Percentiles rank a stretch among this genome's conserved stretches.
Conservation (phyloP, 1,140 invertebrate genomes). For the Brachionus rubens region DNA sequence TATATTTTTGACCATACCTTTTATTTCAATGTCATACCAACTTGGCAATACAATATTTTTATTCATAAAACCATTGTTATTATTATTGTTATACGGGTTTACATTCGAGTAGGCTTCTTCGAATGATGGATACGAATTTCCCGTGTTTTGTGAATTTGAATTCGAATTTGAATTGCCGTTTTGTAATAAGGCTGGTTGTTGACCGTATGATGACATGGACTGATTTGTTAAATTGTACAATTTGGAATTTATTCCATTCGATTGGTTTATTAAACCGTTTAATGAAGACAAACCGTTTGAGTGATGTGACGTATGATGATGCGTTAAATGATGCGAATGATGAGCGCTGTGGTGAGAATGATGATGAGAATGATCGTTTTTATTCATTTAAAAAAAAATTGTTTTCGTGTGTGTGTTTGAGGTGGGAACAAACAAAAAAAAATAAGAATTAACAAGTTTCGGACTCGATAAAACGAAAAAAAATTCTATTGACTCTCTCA, state of each 20-base stretch:
- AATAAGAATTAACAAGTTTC: too few species aligned
- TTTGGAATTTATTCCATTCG: conserved; percentile 12
- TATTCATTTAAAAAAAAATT: conserved; percentile 45
- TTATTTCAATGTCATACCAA: conserved; percentile 60
- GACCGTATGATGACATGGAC: neutral
- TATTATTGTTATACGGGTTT: conserved; percentile 1
- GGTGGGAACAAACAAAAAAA: too few species aligned
- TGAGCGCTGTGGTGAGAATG: conserved; percentile 2
- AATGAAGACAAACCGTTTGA: conserved; percentile 6
- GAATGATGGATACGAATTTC: conserved; percentile 2
- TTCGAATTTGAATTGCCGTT: conserved; percentile 17
- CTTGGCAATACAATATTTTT: neutral
- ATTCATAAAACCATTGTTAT: neutral
- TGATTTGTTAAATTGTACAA: conserved; percentile 19
- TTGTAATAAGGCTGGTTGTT: neutral
- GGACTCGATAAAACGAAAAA: too few species aligned
- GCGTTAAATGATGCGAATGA: neutral
- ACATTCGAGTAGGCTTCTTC: conserved; percentile 24
- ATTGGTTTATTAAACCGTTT: neutral
- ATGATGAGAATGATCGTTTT: conserved; percentile 41
- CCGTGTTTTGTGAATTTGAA: neutral
- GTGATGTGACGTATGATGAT: conserved; percentile 33
- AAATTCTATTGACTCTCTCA: too few species aligned
- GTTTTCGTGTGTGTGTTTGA: too few species aligned
- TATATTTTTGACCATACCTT: conserved; percentile 74